These are phyloP conservation scores for Pseudococcus longispinus DNA, from an alignment of 2,888 invertebrate genomes.

Conservation along the genomic window DNA sequence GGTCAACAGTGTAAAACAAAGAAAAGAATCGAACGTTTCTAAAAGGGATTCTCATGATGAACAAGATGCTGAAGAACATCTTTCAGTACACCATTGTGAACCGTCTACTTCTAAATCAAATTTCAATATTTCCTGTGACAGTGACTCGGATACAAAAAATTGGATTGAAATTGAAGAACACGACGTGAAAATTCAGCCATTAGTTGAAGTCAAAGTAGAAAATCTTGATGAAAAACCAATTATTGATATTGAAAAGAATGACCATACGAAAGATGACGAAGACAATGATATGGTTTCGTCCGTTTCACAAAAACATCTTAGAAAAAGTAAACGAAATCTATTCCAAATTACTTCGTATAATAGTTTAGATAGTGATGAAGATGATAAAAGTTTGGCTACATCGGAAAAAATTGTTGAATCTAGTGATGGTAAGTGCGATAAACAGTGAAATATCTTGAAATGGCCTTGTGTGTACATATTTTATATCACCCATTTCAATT, in stretches of 20 bases:
- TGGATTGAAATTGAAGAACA: conserved; percentile 24
- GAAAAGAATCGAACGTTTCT: conserved; percentile 59
- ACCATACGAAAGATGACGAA: background rate
- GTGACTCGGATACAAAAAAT: background rate
- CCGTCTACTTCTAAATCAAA: conserved; percentile 33
- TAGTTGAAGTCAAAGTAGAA: background rate
- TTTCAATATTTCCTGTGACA: background rate
- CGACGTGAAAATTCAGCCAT: conserved; percentile 7
- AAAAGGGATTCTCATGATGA: conserved; percentile 57
- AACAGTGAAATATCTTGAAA: background rate
- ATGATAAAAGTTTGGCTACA: background rate
- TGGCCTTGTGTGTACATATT: background rate
- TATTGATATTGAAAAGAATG: background rate
- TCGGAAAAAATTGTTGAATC: background rate
- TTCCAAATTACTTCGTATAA: background rate
- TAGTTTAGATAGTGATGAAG: background rate
- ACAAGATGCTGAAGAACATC: background rate
- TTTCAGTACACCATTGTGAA: background rate
- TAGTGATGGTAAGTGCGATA: background rate
- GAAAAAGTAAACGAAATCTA: conserved; percentile 15
- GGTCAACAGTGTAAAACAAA: conserved; percentile 62
- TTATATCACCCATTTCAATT: background rate
- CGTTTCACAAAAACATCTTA: background rate
- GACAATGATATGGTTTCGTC: background rate
- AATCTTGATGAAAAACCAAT: background rate